A percentile compares a stretch with the other conserved stretches of the same genome.
These are phyloP conservation scores for Henricia sp. DNA, from an alignment of 53 echinoderm and acorn worm species.

Conservation along the genomic window DNA sequence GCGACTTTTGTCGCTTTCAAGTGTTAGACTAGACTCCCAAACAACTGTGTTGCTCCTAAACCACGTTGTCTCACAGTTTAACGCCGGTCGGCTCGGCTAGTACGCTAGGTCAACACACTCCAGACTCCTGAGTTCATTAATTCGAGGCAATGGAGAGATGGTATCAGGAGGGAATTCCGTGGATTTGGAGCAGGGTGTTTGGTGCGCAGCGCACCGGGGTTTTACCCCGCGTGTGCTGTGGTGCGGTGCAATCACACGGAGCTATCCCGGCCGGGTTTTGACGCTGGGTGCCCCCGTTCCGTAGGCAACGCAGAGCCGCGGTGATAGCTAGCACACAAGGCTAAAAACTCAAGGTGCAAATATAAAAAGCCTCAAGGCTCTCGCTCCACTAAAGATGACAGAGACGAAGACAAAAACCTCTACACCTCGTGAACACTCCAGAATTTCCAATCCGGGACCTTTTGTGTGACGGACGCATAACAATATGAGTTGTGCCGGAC, in stretches of 20 bases:
- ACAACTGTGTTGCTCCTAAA: background rate
- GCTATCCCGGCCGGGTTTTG: background rate
- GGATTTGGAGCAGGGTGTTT: slow-evolving; percentile 27
- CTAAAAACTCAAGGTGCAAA: slow-evolving; percentile 37
- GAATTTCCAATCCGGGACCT: slow-evolving; percentile 34
- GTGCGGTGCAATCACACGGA: background rate
- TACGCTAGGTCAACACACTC: slow-evolving; percentile 63
- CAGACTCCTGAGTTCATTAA: slow-evolving; percentile 31
- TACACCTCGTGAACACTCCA: slow-evolving; percentile 54
- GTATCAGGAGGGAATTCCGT: slow-evolving; percentile 37
- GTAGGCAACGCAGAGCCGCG: slow-evolving; percentile 3
- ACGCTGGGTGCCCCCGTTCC: background rate
- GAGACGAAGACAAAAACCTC: slow-evolving; percentile 43
- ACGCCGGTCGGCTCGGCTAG: too few species aligned
- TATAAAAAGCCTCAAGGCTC: slow-evolving; percentile 48
- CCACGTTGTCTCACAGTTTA: slow-evolving; percentile 43
- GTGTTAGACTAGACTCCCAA: slow-evolving; percentile 20
- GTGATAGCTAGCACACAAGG: slow-evolving; percentile 12
- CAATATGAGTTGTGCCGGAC: too few species aligned
- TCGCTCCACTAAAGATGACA: slow-evolving; percentile 56
- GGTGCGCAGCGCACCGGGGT: slow-evolving; percentile 45
- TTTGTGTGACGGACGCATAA: slow-evolving; percentile 49
- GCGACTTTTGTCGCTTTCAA: slow-evolving; percentile 55
- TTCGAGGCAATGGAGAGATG: slow-evolving; percentile 54
- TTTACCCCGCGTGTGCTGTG: slow-evolving; percentile 28